A percentile compares a stretch with the other conserved stretches of the same genome.
These are phyloP conservation scores for Chrysolina haemoptera DNA, from an alignment of 2,888 invertebrate genomes.

Conservation along the genomic window DNA sequence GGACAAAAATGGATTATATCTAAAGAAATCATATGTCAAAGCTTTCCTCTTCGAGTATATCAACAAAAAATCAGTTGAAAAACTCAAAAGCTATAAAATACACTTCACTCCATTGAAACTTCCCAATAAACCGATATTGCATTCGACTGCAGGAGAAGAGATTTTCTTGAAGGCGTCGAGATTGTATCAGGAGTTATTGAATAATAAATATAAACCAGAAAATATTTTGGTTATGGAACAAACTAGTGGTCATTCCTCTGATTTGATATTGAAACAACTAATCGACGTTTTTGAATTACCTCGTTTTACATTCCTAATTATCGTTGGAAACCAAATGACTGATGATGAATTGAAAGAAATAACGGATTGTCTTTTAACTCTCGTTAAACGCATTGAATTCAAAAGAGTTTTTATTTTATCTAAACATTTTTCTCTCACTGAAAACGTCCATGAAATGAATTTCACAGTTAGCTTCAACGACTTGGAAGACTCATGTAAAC, in stretches of 20 bases:
- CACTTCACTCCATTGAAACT: not conserved
- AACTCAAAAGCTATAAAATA: not conserved
- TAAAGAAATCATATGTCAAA: constrained; percentile 13
- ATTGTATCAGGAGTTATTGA: not conserved
- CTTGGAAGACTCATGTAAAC: not conserved
- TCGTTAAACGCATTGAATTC: not conserved
- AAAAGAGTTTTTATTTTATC: not conserved
- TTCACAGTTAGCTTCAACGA: not conserved
- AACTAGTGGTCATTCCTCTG: not conserved
- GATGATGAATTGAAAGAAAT: not conserved
- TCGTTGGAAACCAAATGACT: not conserved
- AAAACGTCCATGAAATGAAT: not conserved
- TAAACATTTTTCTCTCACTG: not conserved
- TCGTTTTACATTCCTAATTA: not conserved
- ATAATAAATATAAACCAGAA: not conserved
- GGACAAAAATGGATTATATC: not conserved
- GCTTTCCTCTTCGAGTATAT: not conserved
- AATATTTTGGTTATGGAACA: not conserved
- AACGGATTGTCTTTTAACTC: not conserved
- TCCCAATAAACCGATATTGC: not conserved
- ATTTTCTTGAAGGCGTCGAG: not conserved
- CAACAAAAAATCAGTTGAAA: not conserved
- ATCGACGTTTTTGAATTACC: not conserved
- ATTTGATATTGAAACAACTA: not conserved
- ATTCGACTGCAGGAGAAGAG: not conserved